phyloP scores from a whole-genome alignment of 2,888 invertebrate genomes.

The Drosophila imparisetae region DNA sequence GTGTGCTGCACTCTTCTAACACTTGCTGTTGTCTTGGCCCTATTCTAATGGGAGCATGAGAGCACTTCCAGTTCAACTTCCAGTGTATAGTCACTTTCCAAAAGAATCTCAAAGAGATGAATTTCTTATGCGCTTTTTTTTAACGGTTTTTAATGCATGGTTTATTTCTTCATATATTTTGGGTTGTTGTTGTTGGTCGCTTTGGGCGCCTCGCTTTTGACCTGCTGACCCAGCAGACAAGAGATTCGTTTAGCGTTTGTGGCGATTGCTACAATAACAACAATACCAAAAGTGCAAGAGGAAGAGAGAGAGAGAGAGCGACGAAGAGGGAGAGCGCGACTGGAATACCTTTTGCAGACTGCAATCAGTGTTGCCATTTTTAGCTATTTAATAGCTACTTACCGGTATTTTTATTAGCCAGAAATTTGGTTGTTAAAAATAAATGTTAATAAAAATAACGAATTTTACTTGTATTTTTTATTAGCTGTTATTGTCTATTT shows the following conservation, averaged over 20 bases:
- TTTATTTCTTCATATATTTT: slow-evolving; percentile 4
- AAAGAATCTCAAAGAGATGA: slow-evolving; percentile 4
- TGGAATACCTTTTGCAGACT: neutral
- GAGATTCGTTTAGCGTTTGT: slow-evolving; percentile 64
- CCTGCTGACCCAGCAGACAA: slow-evolving; percentile 67
- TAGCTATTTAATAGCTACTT: slow-evolving; percentile 5
- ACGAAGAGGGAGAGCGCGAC: neutral
- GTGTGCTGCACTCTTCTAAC: slow-evolving; percentile 22
- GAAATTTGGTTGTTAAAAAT: neutral
- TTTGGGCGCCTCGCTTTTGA: slow-evolving; percentile 53
- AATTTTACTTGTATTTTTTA: neutral
- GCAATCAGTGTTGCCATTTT: slow-evolving; percentile 7
- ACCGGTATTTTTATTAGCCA: neutral
- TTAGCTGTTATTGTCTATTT: slow-evolving; percentile 6
- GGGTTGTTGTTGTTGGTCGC: slow-evolving; percentile 17
- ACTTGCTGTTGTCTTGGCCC: neutral
- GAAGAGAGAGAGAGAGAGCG: neutral
- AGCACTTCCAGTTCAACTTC: slow-evolving; percentile 11
- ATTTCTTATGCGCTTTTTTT: slow-evolving; percentile 19
- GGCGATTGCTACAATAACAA: slow-evolving; percentile 42
- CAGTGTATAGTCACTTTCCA: slow-evolving; percentile 26
- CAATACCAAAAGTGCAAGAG: slow-evolving; percentile 25
- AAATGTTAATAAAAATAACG: neutral
- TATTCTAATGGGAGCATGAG: slow-evolving; percentile 8
- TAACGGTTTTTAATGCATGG: slow-evolving; percentile 23